These are phyloP conservation scores for Papilio dardanus DNA, from an alignment of 1,140 invertebrate species.

Conservation along the genomic window DNA sequence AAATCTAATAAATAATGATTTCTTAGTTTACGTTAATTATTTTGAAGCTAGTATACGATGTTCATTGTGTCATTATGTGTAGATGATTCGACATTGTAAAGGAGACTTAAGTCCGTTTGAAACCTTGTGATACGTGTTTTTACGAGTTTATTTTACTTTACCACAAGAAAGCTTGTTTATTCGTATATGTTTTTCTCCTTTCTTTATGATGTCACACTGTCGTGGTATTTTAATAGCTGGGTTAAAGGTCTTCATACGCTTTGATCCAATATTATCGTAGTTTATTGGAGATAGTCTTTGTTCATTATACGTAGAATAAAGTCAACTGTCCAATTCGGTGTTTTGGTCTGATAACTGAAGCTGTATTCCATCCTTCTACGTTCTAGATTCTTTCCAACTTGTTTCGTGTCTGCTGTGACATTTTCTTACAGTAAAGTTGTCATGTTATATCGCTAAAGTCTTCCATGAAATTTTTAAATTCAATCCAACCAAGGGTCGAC, in stretches of 20 bases:
- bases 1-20: no score
- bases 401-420: neutral
- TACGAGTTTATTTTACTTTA: no score
- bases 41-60: no score
- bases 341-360: neutral
- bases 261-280: neutral
- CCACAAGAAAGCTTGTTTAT: neutral
- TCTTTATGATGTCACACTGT: neutral
- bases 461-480: constrained; percentile 10
- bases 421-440: neutral
- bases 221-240: neutral
- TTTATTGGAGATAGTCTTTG: neutral
- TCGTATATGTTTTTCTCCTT: neutral
- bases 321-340: neutral
- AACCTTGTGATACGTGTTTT: no score
- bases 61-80: no score
- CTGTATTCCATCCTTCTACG: neutral
- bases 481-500: neutral
- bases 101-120: no score
- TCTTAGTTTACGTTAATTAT: no score
- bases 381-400: neutral
- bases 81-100: no score
- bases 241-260: neutral
- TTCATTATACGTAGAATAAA: neutral
- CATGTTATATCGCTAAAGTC: neutral